Evolutionary conservation across 2,113 vertebrate genomes (phyloP).

Genomic region (Dolichallabes microphthalmus): DNA sequence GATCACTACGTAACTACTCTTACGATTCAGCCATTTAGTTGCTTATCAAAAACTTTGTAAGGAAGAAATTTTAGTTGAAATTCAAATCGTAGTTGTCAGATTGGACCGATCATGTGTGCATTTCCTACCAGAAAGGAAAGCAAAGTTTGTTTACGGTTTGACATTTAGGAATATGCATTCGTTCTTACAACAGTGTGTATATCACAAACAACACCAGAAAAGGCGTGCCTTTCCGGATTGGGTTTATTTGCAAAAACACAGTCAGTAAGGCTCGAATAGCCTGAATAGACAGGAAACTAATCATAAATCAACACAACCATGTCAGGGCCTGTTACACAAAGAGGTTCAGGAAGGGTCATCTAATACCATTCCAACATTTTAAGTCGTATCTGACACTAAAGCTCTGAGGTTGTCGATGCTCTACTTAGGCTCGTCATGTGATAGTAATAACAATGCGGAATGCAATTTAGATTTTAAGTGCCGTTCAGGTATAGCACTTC

Average conservation of each 20-base stretch:
- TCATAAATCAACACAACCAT: background rate
- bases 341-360: background rate
- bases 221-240: conserved; percentile 3
- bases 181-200: background rate
- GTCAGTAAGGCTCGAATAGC: background rate
- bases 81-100: background rate
- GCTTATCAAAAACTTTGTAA: background rate
- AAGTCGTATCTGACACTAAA: background rate
- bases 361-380: background rate
- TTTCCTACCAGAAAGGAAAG: background rate
- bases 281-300: conserved; percentile 2
- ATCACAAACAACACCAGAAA: background rate
- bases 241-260: background rate
- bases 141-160: background rate
- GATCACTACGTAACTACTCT: background rate
- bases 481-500: background rate
- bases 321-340: too few species aligned
- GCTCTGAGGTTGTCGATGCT: background rate
- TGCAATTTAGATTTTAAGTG: background rate
- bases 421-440: background rate
- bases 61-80: background rate
- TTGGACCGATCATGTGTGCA: too few species aligned
- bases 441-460: background rate
- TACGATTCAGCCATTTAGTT: background rate
- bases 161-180: background rate